Base-by-base conservation (phyloP, 2,797 vertebrate genomes). In the Melanotaenia trifasciata region DNA sequence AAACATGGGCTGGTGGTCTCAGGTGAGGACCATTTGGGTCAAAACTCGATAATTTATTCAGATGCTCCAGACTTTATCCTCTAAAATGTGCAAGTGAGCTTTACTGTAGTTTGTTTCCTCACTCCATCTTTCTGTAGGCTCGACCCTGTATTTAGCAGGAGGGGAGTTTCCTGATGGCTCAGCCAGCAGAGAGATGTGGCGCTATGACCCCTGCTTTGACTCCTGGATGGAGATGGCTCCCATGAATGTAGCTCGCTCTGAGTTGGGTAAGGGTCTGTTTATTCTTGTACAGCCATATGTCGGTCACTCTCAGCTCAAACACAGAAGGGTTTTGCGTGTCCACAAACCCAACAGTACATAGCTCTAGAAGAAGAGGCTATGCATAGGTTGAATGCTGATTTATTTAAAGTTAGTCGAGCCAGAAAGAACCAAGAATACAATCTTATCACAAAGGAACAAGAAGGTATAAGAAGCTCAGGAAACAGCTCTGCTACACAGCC, bases 101-200 rank as follows among this genome's bases (percentile, higher is more conserved):
- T 58, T 5, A 14, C 32, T 38, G 1, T 16, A 0, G 6, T 45
- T 14, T 32, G 16, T 16, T 3, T 64, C 50, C 24, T 28, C 2
- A 0, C 32, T 40, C 22, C 11, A 18, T 22, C 7, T 60, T 28
- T 72, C 26, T 43, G 7, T 59, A 96, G 95, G 94, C 62, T 94
- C 91, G 5, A 94, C 92, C 22, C 83, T 96, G 63, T 95, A 95
- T 79, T 68, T 96, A 84, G 94, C 93, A 0, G 95, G 95, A 40
- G 95, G 95, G 10, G 95, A 96, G 83, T 96, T 95, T 79, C 94
- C 95, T 0, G 95, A 95, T 0, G 95, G 95, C 71, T 95, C 94
- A 0, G 94, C 95, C 72, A 96, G 95, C 88, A 91, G 94, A 59
- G 94, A 95, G 88, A 94, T 95, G 95, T 96, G 95, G 95, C 95